phyloP scores from a whole-genome alignment of 2,888 invertebrate genomes.

The Chalcis sispes region DNA sequence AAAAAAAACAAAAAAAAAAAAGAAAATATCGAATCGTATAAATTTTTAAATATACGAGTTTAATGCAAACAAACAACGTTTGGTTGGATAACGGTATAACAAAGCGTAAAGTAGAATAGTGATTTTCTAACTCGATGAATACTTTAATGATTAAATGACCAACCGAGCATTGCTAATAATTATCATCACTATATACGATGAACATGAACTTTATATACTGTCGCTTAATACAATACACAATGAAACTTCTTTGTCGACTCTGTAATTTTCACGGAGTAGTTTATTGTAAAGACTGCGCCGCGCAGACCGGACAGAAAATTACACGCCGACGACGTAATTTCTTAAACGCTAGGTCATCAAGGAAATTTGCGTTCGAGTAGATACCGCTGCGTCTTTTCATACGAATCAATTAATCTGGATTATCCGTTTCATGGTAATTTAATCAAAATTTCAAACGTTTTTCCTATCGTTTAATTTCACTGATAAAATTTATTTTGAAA shows the following conservation, averaged over 20 bases:
- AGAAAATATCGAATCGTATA: no score
- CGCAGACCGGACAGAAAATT: constrained; percentile 3
- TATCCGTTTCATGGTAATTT: no score
- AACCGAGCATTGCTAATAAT: constrained; percentile 15
- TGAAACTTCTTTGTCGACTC: constrained; percentile 25
- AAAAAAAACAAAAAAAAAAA: no score
- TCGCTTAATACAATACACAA: not conserved
- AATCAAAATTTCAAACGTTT: not conserved
- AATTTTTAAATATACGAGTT: no score
- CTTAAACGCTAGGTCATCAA: constrained; percentile 16
- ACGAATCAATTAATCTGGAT: constrained; percentile 23
- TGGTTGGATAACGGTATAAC: no score
- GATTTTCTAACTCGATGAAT: no score
- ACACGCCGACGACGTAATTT: constrained; percentile 5
- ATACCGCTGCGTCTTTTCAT: not conserved
- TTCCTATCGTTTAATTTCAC: not conserved
- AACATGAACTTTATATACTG: constrained; percentile 11
- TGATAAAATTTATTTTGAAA: not conserved
- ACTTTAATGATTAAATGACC: constrained; percentile 6
- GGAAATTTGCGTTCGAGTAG: constrained; percentile 14
- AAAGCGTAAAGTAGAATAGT: no score
- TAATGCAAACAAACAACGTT: no score
- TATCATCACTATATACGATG: constrained; percentile 8
- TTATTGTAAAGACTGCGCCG: not conserved
- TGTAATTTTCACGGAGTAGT: constrained; percentile 18